Evolutionary conservation across 2,888 invertebrate genomes (phyloP), one percentile per base, ranked within the genome.

Genomic region (Metacarcinus magister): DNA sequence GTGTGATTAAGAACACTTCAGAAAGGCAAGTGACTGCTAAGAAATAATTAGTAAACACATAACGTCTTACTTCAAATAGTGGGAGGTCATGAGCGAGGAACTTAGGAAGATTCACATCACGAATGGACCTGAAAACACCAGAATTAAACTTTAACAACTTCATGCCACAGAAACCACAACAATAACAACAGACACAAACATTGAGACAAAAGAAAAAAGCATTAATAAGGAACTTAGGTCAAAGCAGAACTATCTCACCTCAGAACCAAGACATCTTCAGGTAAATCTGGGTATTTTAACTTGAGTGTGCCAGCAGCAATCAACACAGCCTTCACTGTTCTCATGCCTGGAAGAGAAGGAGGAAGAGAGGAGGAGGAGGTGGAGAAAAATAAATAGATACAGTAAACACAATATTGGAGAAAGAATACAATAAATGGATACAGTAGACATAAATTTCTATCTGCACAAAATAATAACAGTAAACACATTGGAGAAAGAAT

Each of bases 301-400:
- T 98, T 98, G 39, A 98, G 97, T 97, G 98, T 98, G 46, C 98
- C 98, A 60, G 98, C 98, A 95, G 98, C 98, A 54, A 98, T 98
- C 19, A 98, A 97, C 16, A 98, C 98, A 97, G 98, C 98, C 97
- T 98, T 98, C 48, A 98, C 98, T 54, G 98, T 98, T 96, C 98
- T 97, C 98, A 98, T 98, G 8, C 98, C 98, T 97, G 98, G 97
- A 97, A 98, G n/a, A 19, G 8, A 16, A 93, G 19, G 87, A 87
- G 87, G 39, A n/a, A 39, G 10, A 39, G n/a, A 19, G 8, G 23
- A 93, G 19, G 87, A 87, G 87, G 39, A n/a, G 39, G 10, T 16
- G 8, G 13, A 39, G 10, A 7, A 91, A 44, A 13, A 5, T 0
- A 44, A n/a, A 91, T 5, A n/a, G 2, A 67, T n/a, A 75, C n/a